phyloP scores from a whole-genome alignment of 1,140 invertebrate species.

The Heliconius congener region DNA sequence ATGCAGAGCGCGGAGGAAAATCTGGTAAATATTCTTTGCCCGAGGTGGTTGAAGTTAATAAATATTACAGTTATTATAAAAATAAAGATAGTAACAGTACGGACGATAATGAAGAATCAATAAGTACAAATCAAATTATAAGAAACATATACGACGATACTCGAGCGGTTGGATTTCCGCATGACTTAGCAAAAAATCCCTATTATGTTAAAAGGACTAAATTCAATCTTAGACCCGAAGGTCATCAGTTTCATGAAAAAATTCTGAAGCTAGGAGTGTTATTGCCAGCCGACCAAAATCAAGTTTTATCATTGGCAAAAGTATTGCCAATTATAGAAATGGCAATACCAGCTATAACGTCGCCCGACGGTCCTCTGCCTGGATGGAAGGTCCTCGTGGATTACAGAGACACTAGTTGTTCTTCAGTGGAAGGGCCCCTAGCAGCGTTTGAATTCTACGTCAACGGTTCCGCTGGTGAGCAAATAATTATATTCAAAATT shows the following conservation, averaged over 20 bases:
- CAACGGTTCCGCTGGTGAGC: constrained; percentile 85
- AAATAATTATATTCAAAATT: neutral
- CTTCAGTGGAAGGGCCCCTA: constrained; percentile 88
- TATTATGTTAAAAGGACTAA: constrained; percentile 72
- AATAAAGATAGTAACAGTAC: constrained; percentile 53
- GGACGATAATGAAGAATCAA: constrained; percentile 19
- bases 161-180: constrained; percentile 74
- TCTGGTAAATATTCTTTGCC: constrained; percentile 52
- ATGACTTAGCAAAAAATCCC: constrained; percentile 59
- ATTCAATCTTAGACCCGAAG: constrained; percentile 63
- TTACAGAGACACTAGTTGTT: constrained; percentile 89
- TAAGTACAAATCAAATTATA: constrained; percentile 30
- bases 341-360: constrained; percentile 85
- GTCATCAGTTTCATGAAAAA: constrained; percentile 61
- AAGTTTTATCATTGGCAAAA: constrained; percentile 86
- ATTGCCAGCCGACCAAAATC: constrained; percentile 83
- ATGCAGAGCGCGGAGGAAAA: constrained; percentile 51
- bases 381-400: constrained; percentile 86
- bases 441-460: constrained; percentile 90
- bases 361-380: constrained; percentile 82
- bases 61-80: constrained; percentile 59
- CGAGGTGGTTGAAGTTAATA: constrained; percentile 49
- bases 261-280: constrained; percentile 85
- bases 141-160: constrained; percentile 80
- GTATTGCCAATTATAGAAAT: constrained; percentile 88